Base-by-base conservation (phyloP, 1,140 invertebrate genomes). In the Ceratitis capitata region DNA sequence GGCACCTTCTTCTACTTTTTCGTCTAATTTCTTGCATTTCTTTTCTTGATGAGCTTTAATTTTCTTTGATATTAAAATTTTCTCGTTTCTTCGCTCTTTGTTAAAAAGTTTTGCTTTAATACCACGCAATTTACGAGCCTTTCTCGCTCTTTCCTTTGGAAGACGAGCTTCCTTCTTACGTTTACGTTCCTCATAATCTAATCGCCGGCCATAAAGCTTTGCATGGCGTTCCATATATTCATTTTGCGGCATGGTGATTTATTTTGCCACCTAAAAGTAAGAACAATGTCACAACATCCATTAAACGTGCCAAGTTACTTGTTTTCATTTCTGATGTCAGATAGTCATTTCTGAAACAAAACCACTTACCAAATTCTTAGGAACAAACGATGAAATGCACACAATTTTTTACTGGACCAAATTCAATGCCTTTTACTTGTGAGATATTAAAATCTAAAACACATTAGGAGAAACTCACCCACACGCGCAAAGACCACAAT, bases 21-120 rank as follows among this genome's bases (percentile, higher is more conserved):
- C 96, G 19, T 95, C 95, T 87, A 96, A 96, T 90, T 98, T 95
- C 89, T 98, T 98, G 1, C 97, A 96, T 89, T 96, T 95, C 88
- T 96, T 98, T 91, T 98, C 96, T 92, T 98, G 97, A 89, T 98
- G 97, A 7, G 97, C 96, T 89, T 97, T 96, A 84, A 98, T 97
- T 89, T 98, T 99, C 93, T 99, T 99, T 93, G 99, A 99, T 96
- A 99, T 99, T 92, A 99, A 98, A 87, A 99, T 97, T 93, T 99
- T 99, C 92, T 99, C 99, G 94, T 97, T 96, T 88, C 98, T 95
- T 1, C 99, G 94, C 90, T 99, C 95, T 91, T 99, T 99, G 92
- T 99, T 99, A 92, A 97, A 99, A 47, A 99, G 94, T 92, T 99
- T 99, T 2, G 99, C 99, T 92, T 99, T 99, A 74, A 99, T 95